Conservation (phyloP, 2,113 vertebrate genomes). For the Chionis minor region DNA sequence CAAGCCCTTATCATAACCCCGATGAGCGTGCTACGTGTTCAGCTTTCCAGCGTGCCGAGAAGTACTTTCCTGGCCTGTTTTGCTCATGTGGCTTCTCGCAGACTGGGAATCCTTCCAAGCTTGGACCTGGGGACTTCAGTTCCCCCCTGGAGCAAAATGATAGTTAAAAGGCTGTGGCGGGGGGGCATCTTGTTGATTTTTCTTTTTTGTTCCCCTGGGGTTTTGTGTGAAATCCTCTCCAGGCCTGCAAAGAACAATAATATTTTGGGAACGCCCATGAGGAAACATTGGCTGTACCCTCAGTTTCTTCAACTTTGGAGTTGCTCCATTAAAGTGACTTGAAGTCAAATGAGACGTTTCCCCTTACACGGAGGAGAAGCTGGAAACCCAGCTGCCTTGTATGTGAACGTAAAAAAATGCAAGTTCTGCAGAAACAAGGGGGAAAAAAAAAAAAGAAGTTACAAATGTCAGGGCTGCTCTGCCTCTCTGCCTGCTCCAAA, state of each 20-base stretch:
- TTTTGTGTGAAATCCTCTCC: neutral
- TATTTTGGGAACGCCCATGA: neutral
- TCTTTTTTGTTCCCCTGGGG: neutral
- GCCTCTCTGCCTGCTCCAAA: neutral
- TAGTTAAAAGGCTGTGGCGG: neutral
- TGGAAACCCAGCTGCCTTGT: neutral
- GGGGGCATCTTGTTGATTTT: neutral
- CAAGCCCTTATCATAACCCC: neutral
- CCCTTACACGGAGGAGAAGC: neutral
- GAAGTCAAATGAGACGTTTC: neutral
- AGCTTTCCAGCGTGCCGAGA: neutral
- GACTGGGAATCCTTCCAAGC: conserved; percentile 16
- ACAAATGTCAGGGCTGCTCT: neutral
- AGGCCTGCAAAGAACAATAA: neutral
- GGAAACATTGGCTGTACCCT: neutral
- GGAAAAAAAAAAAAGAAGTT: neutral
- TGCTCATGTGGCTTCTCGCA: neutral
- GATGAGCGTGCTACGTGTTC: neutral
- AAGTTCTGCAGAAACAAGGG: neutral
- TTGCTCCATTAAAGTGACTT: neutral
- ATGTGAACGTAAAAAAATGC: fast-evolving
- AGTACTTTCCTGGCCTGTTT: neutral
- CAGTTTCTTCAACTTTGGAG: neutral
- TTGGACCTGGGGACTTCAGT: neutral
- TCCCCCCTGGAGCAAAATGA: neutral